Evolutionary conservation across 1,140 invertebrate genomes (phyloP), one percentile per base, ranked within the genome.

Genomic region (Drosophila lowei): DNA sequence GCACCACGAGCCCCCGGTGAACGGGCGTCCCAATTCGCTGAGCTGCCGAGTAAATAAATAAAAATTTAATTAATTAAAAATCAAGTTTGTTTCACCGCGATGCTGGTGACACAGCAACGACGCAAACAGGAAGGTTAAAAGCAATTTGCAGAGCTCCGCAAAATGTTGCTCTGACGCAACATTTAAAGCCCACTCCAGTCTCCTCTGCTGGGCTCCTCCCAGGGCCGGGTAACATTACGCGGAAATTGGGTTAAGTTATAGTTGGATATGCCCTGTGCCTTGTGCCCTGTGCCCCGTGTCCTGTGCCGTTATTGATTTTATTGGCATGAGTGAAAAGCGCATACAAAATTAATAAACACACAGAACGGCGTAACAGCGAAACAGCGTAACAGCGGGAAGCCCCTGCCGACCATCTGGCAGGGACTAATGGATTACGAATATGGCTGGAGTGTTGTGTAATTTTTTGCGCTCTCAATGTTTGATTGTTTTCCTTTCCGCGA

Each of bases 1-100:
- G 79, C 96, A 97, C 96, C 96, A 97, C 3, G 95, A 96, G 50
- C 96, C 96, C 50, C 96, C 95, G 5, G 95, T 96, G 91, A 96
- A 96, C 16, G 96, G 95, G 49, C 95, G 93, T 18, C 95, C 95
- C 60, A 97, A 92, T 92, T 97, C 96, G 49, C 95, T 95, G 44
- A 97, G 92, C 91, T 96, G 95, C 79, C 94, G 80, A 74, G 77
- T 79, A 79, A 88, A 86, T 70, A 88, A 72, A 76, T 81, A 68
- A 78, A 75, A 75, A 81, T 74, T 77, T 70, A 67, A 88, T 86
- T 86, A 86, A 86, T 86, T 86, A 81, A 88, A 81, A 81, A 78
- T 85, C 57, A 79, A 79, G 72, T 76, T 84, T 79, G 54, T 53
- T 57, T 62, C 64, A 44, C 8, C 41, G 34, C 60, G 43, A 25